Percentiles rank a stretch among this genome's conserved stretches.
Evolutionary conservation across 2,113 vertebrate species (phyloP).

Genomic region (Ailurus styani): DNA sequence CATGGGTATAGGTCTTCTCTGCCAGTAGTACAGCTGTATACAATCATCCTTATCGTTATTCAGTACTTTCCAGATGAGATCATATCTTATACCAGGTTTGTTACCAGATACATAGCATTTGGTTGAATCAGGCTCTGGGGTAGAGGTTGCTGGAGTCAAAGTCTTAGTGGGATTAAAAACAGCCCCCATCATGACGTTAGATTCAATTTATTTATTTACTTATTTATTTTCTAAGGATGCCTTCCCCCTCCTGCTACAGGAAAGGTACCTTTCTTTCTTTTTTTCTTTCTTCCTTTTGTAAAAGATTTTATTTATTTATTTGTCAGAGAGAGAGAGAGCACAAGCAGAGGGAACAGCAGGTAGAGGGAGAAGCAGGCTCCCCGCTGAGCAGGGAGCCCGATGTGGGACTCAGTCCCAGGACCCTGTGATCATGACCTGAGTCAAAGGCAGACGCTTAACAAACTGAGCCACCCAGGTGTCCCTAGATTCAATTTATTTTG

Average conservation of each 20-base stretch:
- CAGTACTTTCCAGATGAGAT: background rate
- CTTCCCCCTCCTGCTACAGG: too few relatives aligned
- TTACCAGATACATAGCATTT: background rate
- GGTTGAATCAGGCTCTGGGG: background rate
- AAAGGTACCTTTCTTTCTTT: too few relatives aligned
- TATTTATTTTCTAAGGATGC: slow-evolving; percentile 18
- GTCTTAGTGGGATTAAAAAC: background rate
- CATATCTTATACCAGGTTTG: background rate
- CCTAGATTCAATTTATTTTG: background rate
- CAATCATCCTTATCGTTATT: background rate
- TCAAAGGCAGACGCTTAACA: too few relatives aligned
- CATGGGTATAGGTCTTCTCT: background rate
- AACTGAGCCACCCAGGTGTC: too few relatives aligned
- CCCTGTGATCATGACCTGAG: too few relatives aligned
- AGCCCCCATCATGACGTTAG: background rate
- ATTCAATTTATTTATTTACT: background rate
- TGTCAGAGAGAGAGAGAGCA: too few relatives aligned
- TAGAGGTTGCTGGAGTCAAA: background rate
- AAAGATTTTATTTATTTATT: too few relatives aligned
- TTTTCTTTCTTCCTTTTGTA: too few relatives aligned
- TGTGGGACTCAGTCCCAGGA: too few relatives aligned
- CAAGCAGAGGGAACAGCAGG: too few relatives aligned
- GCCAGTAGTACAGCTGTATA: background rate
- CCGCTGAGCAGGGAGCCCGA: too few relatives aligned
- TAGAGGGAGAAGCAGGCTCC: too few relatives aligned